These are phyloP conservation scores for Spondyliosoma cantharus DNA, from an alignment of 2,797 vertebrate species.

Conservation along the genomic window DNA sequence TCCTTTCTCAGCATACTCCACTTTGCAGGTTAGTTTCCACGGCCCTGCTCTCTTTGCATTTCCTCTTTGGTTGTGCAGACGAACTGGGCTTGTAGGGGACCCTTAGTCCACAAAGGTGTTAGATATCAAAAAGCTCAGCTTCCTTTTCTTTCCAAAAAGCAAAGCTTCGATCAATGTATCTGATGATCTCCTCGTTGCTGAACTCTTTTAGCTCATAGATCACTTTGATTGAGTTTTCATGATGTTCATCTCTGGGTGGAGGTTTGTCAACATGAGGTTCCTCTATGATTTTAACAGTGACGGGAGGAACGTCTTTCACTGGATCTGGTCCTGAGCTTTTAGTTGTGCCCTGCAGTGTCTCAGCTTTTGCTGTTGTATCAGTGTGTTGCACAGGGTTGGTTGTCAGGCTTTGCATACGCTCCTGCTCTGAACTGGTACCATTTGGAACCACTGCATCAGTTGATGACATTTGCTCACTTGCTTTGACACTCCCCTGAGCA, in stretches of 20 bases:
- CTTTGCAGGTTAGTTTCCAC: conserved; percentile 32
- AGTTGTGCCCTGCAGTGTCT: conserved; percentile 25
- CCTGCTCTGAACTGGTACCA: conserved; percentile 37
- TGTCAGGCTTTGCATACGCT: conserved; percentile 25
- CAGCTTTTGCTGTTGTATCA: conserved; percentile 45
- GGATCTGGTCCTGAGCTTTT: conserved; percentile 34
- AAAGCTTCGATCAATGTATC: conserved; percentile 97
- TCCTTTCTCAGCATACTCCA: conserved; percentile 39
- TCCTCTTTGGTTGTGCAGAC: conserved; percentile 27
- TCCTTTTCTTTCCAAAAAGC: conserved; percentile 99
- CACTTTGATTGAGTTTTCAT: conserved; percentile 85
- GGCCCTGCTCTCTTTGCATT: conserved; percentile 26
- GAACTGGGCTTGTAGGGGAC: conserved; percentile 19
- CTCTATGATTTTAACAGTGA: conserved; percentile 62
- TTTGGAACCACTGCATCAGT: conserved; percentile 45
- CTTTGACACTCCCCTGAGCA: conserved; percentile 24
- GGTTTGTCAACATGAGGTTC: conserved; percentile 65
- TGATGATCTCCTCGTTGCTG: conserved; percentile 95
- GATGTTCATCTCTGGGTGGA: conserved; percentile 48
- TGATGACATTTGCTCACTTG: conserved; percentile 19
- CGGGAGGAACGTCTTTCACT: conserved; percentile 48
- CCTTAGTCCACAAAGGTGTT: conserved; percentile 43
- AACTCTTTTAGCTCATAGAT: conserved; percentile 94
- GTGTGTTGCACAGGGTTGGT: conserved; percentile 15
- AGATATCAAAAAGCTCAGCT: conserved; percentile 92